Evolutionary conservation across 2,888 invertebrate genomes (phyloP), one percentile per base, ranked within the genome.

Genomic region (Meteorus colon): DNA sequence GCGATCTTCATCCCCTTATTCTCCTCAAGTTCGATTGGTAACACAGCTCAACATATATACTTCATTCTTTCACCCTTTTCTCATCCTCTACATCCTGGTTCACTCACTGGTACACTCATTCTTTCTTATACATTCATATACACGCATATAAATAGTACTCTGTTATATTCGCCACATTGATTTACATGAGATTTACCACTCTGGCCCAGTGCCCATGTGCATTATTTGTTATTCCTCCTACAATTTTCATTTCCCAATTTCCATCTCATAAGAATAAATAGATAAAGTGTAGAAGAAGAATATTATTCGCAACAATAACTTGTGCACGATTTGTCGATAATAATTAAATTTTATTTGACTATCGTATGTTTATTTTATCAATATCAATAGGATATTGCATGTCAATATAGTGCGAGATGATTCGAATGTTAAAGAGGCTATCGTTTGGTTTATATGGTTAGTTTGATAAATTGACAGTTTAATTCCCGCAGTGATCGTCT

Each of bases 151-250:
- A 77, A 78, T 75, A 48, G 76, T 80, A 78, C 77, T 82, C 81
- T 19, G 8, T 55, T 55, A 55, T 19, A 55, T 24, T 19, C 19
- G 5, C 24, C 55, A 82, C 86, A 86, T 86, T 86, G 86, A 87
- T 87, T 87, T 87, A 86, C 86, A 87, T 87, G 83, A 84, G 83
- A 84, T 84, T 55, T 84, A 83, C 82, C 82, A 82, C 80, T 82
- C 81, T 82, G 84, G 82, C 83, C 82, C 82, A 80, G 63, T 84
- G 82, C 85, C 84, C 85, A 83, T 84, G 85, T 86, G 82, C 84
- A 80, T 78, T 78, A 74, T 80, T 80, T 77, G 74, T 77, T 80
- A 75, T 80, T 80, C 75, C 68, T 66, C 62, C 72, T 75, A n/a
- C 76, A 77, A 79, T 78, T 77, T 80, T 80, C 78, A 78, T 80